Evolutionary conservation across 2,888 invertebrate genomes (phyloP).

Genomic region (Caenorhabditis angaria): DNA sequence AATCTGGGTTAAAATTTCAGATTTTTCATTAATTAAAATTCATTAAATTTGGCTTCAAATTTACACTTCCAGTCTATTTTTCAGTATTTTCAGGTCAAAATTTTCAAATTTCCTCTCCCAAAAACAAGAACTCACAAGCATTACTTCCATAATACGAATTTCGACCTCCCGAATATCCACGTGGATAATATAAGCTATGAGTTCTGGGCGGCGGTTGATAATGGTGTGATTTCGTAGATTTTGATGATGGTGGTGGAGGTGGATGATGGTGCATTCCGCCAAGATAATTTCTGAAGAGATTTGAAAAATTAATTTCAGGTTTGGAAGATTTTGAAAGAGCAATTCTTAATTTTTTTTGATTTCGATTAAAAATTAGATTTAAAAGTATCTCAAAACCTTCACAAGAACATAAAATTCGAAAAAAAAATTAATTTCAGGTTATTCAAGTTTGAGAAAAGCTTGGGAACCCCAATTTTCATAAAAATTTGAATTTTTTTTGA

Average conservation of each 20-base stretch:
- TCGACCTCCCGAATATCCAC: constrained; percentile 34
- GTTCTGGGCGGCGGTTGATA: constrained; percentile 42
- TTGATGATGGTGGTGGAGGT: neutral
- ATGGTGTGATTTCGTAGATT: neutral
- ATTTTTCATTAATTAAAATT: no score
- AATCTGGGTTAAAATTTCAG: no score
- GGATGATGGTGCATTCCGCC: constrained; percentile 22
- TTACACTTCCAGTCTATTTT: neutral
- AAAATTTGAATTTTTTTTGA: no score
- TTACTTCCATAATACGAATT: constrained; percentile 53
- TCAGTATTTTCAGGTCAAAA: neutral
- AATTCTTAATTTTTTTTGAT: constrained; percentile 3
- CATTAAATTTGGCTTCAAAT: neutral
- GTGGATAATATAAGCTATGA: constrained; percentile 53
- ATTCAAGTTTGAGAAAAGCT: no score
- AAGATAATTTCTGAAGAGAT: constrained; percentile 39
- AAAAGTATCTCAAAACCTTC: no score
- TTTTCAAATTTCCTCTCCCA: neutral
- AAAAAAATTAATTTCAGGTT: no score
- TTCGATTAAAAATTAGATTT: neutral
- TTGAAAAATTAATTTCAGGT: no score
- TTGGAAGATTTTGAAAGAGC: neutral
- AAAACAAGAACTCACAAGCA: constrained; percentile 48
- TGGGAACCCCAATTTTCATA: no score
- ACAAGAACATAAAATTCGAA: no score